Evolutionary conservation across 2,113 vertebrate genomes (phyloP).

Genomic region (Pelusios castaneus): DNA sequence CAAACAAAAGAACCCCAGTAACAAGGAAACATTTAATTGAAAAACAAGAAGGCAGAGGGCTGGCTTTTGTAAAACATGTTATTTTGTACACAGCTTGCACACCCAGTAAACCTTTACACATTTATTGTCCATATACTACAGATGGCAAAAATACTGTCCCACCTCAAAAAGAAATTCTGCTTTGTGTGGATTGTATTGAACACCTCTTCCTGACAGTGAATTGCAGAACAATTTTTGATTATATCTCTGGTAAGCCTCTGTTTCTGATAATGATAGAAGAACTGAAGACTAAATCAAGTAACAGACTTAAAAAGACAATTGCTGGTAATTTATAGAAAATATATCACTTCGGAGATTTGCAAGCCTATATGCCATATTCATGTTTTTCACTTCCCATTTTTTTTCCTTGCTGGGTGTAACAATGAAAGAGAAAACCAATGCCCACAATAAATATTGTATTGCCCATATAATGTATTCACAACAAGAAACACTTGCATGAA

Average conservation of each 20-base stretch:
- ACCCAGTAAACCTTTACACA: neutral
- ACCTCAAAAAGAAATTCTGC: neutral
- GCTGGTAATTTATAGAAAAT: neutral
- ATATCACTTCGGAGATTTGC: neutral
- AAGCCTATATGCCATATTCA: neutral
- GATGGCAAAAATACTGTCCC: neutral
- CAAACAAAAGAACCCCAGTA: neutral
- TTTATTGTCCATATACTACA: neutral
- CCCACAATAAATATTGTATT: neutral
- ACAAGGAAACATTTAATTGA: slow-evolving; percentile 6
- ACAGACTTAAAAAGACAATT: neutral
- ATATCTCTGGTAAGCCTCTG: neutral
- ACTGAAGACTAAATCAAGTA: no score
- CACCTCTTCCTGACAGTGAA: neutral
- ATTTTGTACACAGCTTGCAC: neutral
- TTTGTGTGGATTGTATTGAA: neutral
- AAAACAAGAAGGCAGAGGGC: neutral
- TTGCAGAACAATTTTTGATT: neutral
- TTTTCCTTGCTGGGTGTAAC: neutral
- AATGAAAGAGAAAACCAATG: neutral
- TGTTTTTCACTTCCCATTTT: neutral
- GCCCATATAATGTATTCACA: neutral
- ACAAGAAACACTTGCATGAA: neutral
- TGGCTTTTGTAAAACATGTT: neutral
- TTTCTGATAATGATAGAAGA: neutral